Evolutionary conservation across 2,797 vertebrate species (phyloP).

Genomic region (Anguilla obscura): DNA sequence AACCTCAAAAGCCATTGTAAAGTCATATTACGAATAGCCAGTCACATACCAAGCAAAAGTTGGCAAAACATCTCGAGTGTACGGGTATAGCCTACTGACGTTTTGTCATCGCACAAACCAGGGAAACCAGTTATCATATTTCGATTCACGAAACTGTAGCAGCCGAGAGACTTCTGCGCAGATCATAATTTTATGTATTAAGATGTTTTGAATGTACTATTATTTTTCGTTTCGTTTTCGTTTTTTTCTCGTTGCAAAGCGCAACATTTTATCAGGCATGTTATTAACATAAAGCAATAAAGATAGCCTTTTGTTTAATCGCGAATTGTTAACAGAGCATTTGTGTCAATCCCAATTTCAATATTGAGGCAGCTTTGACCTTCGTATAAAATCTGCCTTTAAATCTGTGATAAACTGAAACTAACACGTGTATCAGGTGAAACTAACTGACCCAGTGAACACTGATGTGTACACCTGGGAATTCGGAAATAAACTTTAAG

Average conservation of each 20-base stretch:
- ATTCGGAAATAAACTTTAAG: neutral
- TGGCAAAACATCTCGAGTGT: constrained; percentile 13
- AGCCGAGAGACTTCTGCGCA: neutral
- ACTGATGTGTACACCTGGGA: neutral
- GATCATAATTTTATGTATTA: neutral
- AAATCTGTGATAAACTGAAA: neutral
- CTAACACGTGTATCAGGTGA: neutral
- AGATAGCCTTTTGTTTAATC: neutral
- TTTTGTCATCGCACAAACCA: constrained; percentile 6
- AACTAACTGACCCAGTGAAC: neutral
- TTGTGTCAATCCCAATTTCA: neutral
- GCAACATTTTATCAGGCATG: neutral
- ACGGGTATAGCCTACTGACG: neutral
- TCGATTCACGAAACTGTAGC: neutral
- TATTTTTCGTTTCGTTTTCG: neutral
- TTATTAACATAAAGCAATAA: neutral
- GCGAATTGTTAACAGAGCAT: neutral
- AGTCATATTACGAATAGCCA: neutral
- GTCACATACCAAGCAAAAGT: neutral
- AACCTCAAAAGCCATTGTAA: neutral
- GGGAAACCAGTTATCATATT: constrained; percentile 24
- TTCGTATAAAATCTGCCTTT: neutral
- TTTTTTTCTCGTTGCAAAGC: neutral
- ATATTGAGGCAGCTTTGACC: neutral
- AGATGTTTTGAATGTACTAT: neutral